Conservation (phyloP, 2,888 invertebrate species). For the Drosophila colorata region DNA sequence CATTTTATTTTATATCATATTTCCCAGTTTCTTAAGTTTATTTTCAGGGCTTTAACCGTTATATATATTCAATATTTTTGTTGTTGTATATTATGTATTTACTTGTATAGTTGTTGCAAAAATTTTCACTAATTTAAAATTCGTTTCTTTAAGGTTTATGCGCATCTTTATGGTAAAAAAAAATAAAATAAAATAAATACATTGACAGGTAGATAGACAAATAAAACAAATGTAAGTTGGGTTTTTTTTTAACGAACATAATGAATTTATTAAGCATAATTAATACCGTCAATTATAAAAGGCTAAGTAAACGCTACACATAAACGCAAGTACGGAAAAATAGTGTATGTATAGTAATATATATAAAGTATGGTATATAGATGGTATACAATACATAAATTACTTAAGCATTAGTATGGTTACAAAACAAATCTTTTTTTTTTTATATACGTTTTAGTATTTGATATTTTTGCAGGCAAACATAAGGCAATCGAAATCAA, state of each 20-base stretch:
- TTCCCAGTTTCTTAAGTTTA: conserved; percentile 25
- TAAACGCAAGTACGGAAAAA: conserved; percentile 62
- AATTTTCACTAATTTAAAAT: conserved; percentile 85
- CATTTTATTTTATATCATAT: conserved; percentile 8
- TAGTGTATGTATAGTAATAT: conserved; percentile 45
- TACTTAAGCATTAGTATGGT: conserved; percentile 68
- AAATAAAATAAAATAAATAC: conserved; percentile 15
- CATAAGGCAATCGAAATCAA: conserved; percentile 61
- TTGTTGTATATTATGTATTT: conserved; percentile 45
- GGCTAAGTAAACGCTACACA: conserved; percentile 73
- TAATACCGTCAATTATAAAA: conserved; percentile 79
- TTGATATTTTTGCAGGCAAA: conserved; percentile 48
- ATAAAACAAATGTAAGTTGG: conserved; percentile 50
- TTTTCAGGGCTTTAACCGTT: conserved; percentile 22
- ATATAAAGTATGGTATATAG: conserved; percentile 38
- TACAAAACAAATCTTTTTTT: conserved; percentile 30
- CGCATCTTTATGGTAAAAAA: conserved; percentile 29
- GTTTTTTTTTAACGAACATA: conserved; percentile 75
- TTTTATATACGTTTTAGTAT: conserved; percentile 15
- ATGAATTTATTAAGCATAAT: conserved; percentile 76
- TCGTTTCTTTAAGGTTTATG: conserved; percentile 83
- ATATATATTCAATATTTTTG: conserved; percentile 41
- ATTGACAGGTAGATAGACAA: conserved; percentile 13
- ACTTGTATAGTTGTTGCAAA: conserved; percentile 73
- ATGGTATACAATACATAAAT: conserved; percentile 63